phyloP scores from a whole-genome alignment of 2,888 invertebrate genomes.

The Vesta saturnalis region DNA sequence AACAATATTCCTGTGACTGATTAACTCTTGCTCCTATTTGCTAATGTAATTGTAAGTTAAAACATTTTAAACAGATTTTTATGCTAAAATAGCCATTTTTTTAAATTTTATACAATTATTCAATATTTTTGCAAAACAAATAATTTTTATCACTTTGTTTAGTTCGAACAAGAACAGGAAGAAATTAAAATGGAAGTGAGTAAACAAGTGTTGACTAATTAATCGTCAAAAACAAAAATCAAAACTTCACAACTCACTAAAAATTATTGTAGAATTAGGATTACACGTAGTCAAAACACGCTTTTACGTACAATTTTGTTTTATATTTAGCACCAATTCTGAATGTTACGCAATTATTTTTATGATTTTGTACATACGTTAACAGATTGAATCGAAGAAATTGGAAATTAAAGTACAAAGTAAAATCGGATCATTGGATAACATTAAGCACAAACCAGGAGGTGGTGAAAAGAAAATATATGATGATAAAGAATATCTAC shows the following conservation, averaged over 20 bases:
- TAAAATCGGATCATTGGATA: constrained; percentile 91
- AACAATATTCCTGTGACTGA: too few species aligned
- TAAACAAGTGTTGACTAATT: constrained; percentile 17
- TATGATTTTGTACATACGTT: constrained; percentile 6
- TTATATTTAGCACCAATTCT: constrained; percentile 16
- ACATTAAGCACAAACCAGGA: constrained; percentile 90
- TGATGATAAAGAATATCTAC: constrained; percentile 90
- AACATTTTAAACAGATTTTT: too few species aligned
- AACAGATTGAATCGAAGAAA: constrained; percentile 88
- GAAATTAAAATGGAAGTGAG: constrained; percentile 35
- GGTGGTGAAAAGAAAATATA: constrained; percentile 95
- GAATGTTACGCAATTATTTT: neutral
- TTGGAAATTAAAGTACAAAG: constrained; percentile 92
- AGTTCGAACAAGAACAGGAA: constrained; percentile 40
- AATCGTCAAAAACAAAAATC: constrained; percentile 17
- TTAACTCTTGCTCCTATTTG: too few species aligned
- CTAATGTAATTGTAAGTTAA: too few species aligned
- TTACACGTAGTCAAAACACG: constrained; percentile 2
- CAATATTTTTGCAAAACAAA: neutral
- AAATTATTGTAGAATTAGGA: neutral
- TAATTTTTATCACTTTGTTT: constrained; percentile 37
- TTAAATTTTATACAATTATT: too few species aligned
- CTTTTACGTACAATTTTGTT: neutral
- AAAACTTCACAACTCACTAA: too few species aligned
- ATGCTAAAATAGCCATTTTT: too few species aligned